Evolutionary conservation across 35 echinoderm and acorn worm species (phyloP).

Genomic region (Lytechinus variegatus): DNA sequence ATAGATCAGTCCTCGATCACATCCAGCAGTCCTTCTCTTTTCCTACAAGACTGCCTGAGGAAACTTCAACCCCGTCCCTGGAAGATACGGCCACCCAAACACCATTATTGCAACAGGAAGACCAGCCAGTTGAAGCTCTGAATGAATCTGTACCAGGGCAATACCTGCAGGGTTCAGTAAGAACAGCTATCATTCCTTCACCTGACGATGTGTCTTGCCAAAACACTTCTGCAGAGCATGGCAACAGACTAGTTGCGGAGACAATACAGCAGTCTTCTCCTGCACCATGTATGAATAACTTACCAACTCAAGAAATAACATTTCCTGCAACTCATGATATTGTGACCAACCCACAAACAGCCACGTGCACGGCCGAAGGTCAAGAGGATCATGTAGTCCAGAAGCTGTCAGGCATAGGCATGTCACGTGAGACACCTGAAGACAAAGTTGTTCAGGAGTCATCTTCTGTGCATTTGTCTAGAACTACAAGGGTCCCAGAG

Average conservation of each 20-base stretch:
- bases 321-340: not conserved
- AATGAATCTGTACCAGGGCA: not conserved
- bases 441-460: too few relatives aligned
- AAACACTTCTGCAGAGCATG: not conserved
- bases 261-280: too few relatives aligned
- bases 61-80: not conserved
- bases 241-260: not conserved
- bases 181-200: not conserved
- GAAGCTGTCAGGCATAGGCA: not conserved
- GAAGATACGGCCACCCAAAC: not conserved
- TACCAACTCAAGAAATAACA: not conserved
- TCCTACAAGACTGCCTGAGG: not conserved
- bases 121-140: not conserved
- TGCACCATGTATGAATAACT: not conserved
- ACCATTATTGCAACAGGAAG: not conserved
- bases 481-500: not conserved
- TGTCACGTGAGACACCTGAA: too few relatives aligned
- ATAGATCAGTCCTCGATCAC: not conserved
- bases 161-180: not conserved
- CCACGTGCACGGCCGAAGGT: not conserved
- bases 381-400: not conserved
- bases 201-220: not conserved
- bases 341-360: not conserved
- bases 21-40: conserved; percentile 1
- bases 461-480: not conserved